Conservation (phyloP, 2,113 vertebrate species). For the Paramisgurnus dabryanus region DNA sequence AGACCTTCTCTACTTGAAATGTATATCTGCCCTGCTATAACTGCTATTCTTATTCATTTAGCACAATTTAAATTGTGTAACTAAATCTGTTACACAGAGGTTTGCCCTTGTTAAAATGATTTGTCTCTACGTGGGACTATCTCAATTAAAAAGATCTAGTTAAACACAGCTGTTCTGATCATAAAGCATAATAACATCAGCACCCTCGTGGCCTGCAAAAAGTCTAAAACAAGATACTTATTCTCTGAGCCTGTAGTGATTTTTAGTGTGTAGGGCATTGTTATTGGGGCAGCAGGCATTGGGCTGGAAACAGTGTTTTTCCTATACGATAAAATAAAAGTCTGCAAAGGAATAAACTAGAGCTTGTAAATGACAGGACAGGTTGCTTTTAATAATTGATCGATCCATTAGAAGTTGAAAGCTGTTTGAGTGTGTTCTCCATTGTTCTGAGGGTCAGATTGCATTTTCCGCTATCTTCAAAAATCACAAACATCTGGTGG, state of each 20-base stretch:
- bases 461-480: slow-evolving; percentile 13
- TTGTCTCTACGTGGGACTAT: slow-evolving; percentile 24
- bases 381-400: slow-evolving; percentile 53
- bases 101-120: slow-evolving; percentile 35
- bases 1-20: neutral
- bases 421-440: slow-evolving; percentile 21
- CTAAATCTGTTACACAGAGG: slow-evolving; percentile 1
- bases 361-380: slow-evolving; percentile 43
- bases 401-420: slow-evolving; percentile 40
- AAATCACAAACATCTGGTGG: slow-evolving; percentile 22
- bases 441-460: slow-evolving; percentile 7
- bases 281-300: slow-evolving; percentile 18
- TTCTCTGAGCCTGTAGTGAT: neutral
- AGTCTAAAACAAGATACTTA: slow-evolving; percentile 23
- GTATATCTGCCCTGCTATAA: neutral
- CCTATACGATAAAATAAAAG: slow-evolving; percentile 10
- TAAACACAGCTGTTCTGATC: slow-evolving; percentile 36
- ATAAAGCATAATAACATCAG: slow-evolving; percentile 30
- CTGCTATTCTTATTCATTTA: slow-evolving; percentile 14
- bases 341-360: slow-evolving; percentile 26
- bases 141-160: slow-evolving; percentile 32
- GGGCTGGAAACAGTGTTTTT: neutral
- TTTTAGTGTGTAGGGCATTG: slow-evolving; percentile 31
- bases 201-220: slow-evolving; percentile 25
- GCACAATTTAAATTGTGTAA: slow-evolving; percentile 8